These are phyloP conservation scores for Zaprionus nigranus DNA, from an alignment of 1,140 invertebrate genomes.

Conservation along the genomic window DNA sequence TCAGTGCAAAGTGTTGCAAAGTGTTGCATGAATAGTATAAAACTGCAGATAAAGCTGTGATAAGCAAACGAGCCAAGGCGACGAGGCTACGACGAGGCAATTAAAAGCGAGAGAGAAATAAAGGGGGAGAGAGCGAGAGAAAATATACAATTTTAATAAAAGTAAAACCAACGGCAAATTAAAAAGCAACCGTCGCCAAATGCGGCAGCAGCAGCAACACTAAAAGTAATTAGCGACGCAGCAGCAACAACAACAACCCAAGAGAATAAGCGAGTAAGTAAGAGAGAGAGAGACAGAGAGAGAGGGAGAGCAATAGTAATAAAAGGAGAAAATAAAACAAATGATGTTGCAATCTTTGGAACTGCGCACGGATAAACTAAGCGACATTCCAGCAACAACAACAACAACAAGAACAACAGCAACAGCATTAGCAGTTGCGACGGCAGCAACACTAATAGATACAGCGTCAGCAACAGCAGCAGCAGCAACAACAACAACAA, in stretches of 20 bases:
- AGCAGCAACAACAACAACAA: conserved; percentile 37
- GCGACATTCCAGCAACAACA: conserved; percentile 60
- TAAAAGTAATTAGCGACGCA: conserved; percentile 67
- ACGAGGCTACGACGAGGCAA: neutral
- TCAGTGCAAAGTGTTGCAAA: conserved; percentile 41
- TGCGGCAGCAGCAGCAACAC: conserved; percentile 59
- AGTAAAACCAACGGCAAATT: conserved; percentile 73
- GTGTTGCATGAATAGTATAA: conserved; percentile 31
- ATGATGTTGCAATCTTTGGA: conserved; percentile 84
- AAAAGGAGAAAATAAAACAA: conserved; percentile 65
- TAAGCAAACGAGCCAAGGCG: conserved; percentile 57
- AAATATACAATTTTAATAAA: conserved; percentile 82
- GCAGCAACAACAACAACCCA: conserved; percentile 26
- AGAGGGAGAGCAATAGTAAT: conserved; percentile 37
- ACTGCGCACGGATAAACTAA: conserved; percentile 78
- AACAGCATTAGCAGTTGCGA: conserved; percentile 28
- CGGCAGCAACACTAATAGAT: conserved; percentile 35
- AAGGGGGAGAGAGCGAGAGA: conserved; percentile 29
- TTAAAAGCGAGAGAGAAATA: conserved; percentile 32
- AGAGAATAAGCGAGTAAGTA: neutral
- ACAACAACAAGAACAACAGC: conserved; percentile 36
- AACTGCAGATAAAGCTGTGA: conserved; percentile 68
- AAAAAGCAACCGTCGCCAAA: conserved; percentile 72
- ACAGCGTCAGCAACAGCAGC: conserved; percentile 30
- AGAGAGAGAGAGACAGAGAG: neutral